phyloP scores from a whole-genome alignment of 1,140 invertebrate genomes.

The Dreissena polymorpha region DNA sequence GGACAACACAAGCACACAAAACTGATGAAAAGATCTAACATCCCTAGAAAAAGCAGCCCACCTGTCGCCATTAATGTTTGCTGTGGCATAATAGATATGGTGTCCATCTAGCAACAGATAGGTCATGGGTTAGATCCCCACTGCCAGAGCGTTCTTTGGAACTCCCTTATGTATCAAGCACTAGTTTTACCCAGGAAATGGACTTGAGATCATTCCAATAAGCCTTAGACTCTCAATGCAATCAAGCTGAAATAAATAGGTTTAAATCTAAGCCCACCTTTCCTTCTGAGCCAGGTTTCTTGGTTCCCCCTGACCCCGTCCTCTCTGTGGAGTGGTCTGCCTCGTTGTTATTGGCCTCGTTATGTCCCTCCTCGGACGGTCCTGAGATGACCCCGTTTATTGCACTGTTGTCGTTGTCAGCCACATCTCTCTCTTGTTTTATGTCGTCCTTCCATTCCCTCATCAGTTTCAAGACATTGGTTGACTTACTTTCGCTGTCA shows the following conservation, averaged over 20 bases:
- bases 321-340: slow-evolving; percentile 14
- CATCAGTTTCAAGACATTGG: slow-evolving; percentile 77
- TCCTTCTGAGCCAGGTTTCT: slow-evolving; percentile 63
- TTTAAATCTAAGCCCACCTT: too few species aligned
- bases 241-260: too few species aligned
- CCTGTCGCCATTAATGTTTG: too few species aligned
- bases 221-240: too few species aligned
- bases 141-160: too few species aligned
- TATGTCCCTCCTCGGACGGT: slow-evolving; percentile 5
- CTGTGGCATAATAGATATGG: too few species aligned
- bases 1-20: not conserved
- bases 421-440: slow-evolving; percentile 26
- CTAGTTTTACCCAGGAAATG: too few species aligned
- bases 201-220: too few species aligned
- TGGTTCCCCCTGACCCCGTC: slow-evolving; percentile 59
- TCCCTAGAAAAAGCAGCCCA: not conserved
- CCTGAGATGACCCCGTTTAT: slow-evolving; percentile 53
- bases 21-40: not conserved
- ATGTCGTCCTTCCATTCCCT: slow-evolving; percentile 71
- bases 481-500: slow-evolving; percentile 41
- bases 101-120: too few species aligned
- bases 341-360: slow-evolving; percentile 32
- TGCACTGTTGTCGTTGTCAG: slow-evolving; percentile 62
- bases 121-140: too few species aligned
- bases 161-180: too few species aligned